Evolutionary conservation across 1,140 invertebrate species (phyloP).

Genomic region (Bombus waltoni): DNA sequence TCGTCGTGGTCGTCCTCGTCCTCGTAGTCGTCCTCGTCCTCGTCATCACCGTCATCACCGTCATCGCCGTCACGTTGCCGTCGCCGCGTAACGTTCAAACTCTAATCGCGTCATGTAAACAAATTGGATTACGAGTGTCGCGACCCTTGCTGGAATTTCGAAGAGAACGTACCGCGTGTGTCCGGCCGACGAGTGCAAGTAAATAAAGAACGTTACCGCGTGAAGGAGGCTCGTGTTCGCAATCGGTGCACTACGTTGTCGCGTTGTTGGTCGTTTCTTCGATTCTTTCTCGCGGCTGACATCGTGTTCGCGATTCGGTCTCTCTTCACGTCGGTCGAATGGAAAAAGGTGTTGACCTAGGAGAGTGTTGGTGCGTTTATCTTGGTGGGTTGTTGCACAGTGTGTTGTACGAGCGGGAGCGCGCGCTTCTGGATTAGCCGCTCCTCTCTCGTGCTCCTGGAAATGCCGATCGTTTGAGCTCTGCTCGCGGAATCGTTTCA

Average conservation of each 20-base stretch:
- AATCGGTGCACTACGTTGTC: not conserved
- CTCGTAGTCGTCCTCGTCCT: not conserved
- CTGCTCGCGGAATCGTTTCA: constrained; percentile 11
- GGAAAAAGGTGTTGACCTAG: constrained; percentile 5
- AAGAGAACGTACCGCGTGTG: not conserved
- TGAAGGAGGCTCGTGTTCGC: not conserved
- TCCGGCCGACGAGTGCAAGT: not conserved
- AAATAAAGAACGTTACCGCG: constrained; percentile 28
- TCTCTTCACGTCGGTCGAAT: not conserved
- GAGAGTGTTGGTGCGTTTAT: constrained; percentile 8
- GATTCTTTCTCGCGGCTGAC: not conserved
- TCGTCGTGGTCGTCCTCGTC: not conserved
- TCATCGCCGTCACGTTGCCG: not conserved
- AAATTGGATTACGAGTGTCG: constrained; percentile 27
- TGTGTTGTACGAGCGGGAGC: constrained; percentile 61
- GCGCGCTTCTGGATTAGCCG: constrained; percentile 78
- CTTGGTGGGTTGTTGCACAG: not conserved
- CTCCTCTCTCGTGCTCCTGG: constrained; percentile 62
- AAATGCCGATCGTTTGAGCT: constrained; percentile 33
- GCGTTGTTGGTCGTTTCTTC: not conserved
- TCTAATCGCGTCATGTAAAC: constrained; percentile 3
- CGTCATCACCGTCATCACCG: not conserved
- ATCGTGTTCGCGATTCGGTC: not conserved
- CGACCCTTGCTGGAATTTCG: not conserved
- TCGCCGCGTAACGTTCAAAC: not conserved